Percentiles rank a stretch among this genome's conserved stretches.
These are phyloP conservation scores for Stictocephala bisonia DNA, from an alignment of 2,888 invertebrate species.

Conservation along the genomic window DNA sequence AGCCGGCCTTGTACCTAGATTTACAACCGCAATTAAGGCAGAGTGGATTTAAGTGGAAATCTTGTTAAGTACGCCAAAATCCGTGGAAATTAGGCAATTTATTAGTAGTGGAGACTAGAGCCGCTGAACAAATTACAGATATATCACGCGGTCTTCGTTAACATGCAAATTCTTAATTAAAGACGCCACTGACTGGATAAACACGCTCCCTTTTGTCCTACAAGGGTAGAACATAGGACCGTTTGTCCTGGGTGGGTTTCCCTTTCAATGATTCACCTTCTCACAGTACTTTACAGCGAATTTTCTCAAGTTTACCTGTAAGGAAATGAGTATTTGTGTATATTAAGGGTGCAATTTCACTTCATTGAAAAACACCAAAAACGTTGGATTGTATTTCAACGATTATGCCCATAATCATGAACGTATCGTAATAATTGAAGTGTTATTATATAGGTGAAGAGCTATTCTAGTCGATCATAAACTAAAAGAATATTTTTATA, in stretches of 20 bases:
- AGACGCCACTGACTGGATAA: conserved; percentile 46
- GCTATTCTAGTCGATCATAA: too few species aligned
- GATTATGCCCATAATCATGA: too few species aligned
- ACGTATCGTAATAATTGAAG: too few species aligned
- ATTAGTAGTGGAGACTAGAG: conserved; percentile 36
- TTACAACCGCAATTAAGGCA: conserved; percentile 37
- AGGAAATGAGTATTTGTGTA: too few species aligned
- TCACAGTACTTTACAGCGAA: background rate
- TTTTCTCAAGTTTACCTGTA: too few species aligned
- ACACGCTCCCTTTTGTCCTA: conserved; percentile 36
- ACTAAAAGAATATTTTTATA: too few species aligned
- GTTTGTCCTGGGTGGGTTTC: conserved; percentile 21
- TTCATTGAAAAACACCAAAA: too few species aligned
- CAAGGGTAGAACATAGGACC: conserved; percentile 28
- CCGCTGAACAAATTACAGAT: conserved; percentile 43
- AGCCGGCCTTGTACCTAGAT: conserved; percentile 31
- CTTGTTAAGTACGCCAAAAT: conserved; percentile 35
- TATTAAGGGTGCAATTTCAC: too few species aligned
- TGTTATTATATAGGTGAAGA: too few species aligned
- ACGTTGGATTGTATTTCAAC: too few species aligned
- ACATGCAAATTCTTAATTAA: conserved; percentile 59
- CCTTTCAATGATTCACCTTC: background rate
- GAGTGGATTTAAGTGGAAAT: conserved; percentile 24
- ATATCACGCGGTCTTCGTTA: conserved; percentile 54
- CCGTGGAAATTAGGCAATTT: conserved; percentile 44